A percentile compares a stretch with the other conserved stretches of the same genome.
These are phyloP conservation scores for Coracias cyanogaster DNA, from an alignment of 2,797 vertebrate species.

Conservation along the genomic window DNA sequence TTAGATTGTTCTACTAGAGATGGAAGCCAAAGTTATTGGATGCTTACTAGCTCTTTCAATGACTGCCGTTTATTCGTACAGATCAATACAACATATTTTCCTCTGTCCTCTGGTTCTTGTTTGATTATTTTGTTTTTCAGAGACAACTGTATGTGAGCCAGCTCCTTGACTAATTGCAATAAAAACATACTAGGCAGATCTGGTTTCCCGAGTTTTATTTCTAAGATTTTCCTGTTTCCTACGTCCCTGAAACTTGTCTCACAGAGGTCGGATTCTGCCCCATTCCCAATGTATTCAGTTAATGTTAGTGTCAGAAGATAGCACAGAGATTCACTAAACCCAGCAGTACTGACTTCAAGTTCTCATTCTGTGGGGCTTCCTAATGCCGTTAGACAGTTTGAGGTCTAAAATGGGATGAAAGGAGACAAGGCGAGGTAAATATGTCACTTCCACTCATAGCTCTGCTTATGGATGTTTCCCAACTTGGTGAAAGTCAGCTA, in stretches of 20 bases:
- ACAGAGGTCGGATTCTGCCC: not conserved
- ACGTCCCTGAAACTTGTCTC: not conserved
- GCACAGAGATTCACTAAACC: not conserved
- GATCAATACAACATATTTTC: not conserved
- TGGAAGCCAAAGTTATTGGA: not conserved
- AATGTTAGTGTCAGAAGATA: slow-evolving; percentile 5
- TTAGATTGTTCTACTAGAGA: not conserved
- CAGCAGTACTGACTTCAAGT: slow-evolving; percentile 42
- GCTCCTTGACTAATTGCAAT: not conserved
- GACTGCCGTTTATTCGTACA: not conserved
- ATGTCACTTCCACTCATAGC: slow-evolving; percentile 61
- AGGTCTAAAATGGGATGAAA: slow-evolving; percentile 54
- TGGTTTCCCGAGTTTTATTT: not conserved
- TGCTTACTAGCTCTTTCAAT: not conserved
- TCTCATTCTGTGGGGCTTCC: slow-evolving; percentile 7
- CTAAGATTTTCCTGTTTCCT: not conserved
- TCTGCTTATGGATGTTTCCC: not conserved
- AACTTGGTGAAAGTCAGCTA: slow-evolving; percentile 45
- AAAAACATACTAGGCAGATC: not conserved
- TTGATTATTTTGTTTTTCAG: not conserved
- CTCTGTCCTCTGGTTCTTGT: not conserved
- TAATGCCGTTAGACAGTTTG: slow-evolving; percentile 67
- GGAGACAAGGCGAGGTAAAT: slow-evolving; percentile 68
- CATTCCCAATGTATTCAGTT: not conserved
- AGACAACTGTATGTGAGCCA: not conserved